Conservation (phyloP, 2,888 invertebrate species). For the Drosophila incognita region DNA sequence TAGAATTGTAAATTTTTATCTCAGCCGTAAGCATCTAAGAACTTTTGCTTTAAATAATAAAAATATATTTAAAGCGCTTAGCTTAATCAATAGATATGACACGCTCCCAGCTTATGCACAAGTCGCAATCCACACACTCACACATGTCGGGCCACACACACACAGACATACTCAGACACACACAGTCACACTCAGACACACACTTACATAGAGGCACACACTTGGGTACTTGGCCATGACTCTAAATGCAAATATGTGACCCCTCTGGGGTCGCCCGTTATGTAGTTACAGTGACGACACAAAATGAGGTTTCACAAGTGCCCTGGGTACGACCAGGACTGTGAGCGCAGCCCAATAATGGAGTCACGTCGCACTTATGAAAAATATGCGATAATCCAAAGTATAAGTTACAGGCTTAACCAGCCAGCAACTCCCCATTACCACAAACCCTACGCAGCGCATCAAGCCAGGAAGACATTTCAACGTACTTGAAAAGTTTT, state of each 20-base stretch:
- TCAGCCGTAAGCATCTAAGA: constrained; percentile 2
- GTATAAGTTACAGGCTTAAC: constrained; percentile 60
- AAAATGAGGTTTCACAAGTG: constrained; percentile 57
- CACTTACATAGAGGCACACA: constrained; percentile 8
- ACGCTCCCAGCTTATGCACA: constrained; percentile 34
- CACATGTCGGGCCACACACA: constrained; percentile 7
- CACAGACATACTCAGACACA: constrained; percentile 7
- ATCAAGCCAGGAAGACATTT: constrained; percentile 34
- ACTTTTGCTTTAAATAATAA: constrained; percentile 49
- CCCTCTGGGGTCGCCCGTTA: constrained; percentile 44
- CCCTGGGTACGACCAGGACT: constrained; percentile 12
- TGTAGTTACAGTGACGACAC: constrained; percentile 62
- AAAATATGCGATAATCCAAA: constrained; percentile 81
- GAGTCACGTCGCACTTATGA: constrained; percentile 82
- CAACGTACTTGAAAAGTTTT: constrained; percentile 75
- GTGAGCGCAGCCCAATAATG: constrained; percentile 66
- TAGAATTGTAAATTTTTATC: constrained; percentile 1
- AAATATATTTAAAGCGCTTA: constrained; percentile 37
- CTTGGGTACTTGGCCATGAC: constrained; percentile 48
- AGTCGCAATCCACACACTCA: constrained; percentile 14
- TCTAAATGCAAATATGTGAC: constrained; percentile 64
- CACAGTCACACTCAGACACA: not conserved
- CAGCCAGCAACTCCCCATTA: constrained; percentile 6
- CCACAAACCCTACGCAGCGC: not conserved
- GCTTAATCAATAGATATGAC: constrained; percentile 62